Evolutionary conservation across 2,113 vertebrate genomes (phyloP).

Genomic region (Rhombomys opimus): DNA sequence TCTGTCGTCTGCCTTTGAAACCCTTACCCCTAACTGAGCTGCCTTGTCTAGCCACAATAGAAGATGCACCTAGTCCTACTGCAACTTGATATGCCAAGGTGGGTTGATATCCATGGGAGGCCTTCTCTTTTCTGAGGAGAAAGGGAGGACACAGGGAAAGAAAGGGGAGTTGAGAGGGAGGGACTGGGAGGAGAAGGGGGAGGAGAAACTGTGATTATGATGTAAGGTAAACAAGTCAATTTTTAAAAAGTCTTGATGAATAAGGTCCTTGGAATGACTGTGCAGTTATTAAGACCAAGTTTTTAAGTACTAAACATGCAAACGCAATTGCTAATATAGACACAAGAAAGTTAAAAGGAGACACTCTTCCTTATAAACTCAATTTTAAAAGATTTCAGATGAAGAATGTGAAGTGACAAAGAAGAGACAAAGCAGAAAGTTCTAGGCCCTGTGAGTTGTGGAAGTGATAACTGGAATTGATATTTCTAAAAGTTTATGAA

Average conservation of each 20-base stretch:
- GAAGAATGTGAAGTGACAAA: slow-evolving; percentile 31
- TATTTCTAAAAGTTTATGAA: slow-evolving; percentile 45
- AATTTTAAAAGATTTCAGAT: slow-evolving; percentile 70
- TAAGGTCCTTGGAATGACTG: background rate
- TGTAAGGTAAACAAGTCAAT: no score
- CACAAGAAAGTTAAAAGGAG: slow-evolving; percentile 68
- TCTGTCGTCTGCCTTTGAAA: no score
- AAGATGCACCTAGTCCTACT: no score
- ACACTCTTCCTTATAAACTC: slow-evolving; percentile 65
- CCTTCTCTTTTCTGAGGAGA: no score
- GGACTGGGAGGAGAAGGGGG: no score
- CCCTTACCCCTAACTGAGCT: no score
- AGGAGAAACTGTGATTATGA: no score
- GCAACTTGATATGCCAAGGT: no score
- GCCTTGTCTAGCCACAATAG: no score
- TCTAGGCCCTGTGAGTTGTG: background rate
- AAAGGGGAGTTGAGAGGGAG: no score
- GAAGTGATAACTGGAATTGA: slow-evolving; percentile 29
- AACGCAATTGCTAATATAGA: slow-evolving; percentile 67
- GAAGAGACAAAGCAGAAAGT: slow-evolving; percentile 52
- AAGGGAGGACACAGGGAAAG: no score
- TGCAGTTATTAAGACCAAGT: slow-evolving; percentile 65
- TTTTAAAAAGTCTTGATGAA: slow-evolving; percentile 54
- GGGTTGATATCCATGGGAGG: no score
- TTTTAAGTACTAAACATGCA: slow-evolving; percentile 73